phyloP scores from a whole-genome alignment of 2,888 invertebrate genomes.

The Coronaproctus castanopsis region DNA sequence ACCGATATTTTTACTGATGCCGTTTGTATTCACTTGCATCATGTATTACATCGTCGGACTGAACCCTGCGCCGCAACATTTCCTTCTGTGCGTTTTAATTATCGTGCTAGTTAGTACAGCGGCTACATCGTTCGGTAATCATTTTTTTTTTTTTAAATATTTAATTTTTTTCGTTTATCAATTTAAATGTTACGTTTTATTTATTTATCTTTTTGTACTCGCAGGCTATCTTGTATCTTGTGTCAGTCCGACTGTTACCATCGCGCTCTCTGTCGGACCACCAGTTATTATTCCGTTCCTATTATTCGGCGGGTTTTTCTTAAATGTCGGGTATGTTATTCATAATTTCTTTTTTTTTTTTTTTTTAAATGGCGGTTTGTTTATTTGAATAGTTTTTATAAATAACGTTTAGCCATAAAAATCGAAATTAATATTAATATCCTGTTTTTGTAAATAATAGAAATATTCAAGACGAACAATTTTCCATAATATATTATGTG shows the following conservation, averaged over 20 bases:
- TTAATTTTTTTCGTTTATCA: too few species aligned
- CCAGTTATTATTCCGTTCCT: conserved; percentile 82
- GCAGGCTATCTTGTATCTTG: conserved; percentile 86
- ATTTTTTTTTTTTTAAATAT: too few species aligned
- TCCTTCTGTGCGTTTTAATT: conserved; percentile 45
- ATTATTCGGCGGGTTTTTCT: conserved; percentile 86
- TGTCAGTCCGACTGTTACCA: conserved; percentile 55
- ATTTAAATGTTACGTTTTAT: too few species aligned
- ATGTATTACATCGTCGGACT: conserved; percentile 79
- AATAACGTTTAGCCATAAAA: too few species aligned
- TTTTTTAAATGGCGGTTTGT: too few species aligned
- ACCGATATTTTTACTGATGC: conserved; percentile 65
- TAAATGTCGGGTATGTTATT: conserved; percentile 56
- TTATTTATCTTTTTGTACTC: too few species aligned
- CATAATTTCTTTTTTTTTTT: too few species aligned
- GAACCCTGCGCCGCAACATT: conserved; percentile 48
- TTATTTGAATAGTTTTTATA: too few species aligned
- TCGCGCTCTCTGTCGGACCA: conserved; percentile 78
- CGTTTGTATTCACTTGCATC: conserved; percentile 58
- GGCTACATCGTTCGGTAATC: conserved; percentile 65
- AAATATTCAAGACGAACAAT: too few species aligned
- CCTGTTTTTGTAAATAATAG: too few species aligned
- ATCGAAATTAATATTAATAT: too few species aligned
- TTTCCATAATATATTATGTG: too few species aligned
- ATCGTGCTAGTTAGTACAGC: conserved; percentile 70